Evolutionary conservation across 2,888 invertebrate genomes (phyloP).

Genomic region (Hirtodrosophila confusa): DNA sequence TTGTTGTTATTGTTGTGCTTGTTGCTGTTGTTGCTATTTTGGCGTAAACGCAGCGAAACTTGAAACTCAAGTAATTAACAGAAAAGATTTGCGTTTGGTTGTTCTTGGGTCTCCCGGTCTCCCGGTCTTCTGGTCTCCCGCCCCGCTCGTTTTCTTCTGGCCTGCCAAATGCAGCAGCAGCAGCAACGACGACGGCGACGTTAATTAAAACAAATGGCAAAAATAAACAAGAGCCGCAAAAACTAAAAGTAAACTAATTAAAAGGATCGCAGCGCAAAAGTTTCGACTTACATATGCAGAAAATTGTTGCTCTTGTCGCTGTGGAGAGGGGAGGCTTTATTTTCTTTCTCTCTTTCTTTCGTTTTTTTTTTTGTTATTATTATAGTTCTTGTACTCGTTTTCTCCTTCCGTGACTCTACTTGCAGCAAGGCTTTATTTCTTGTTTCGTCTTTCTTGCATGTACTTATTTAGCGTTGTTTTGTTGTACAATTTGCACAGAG

Average conservation of each 20-base stretch:
- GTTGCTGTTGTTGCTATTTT: conserved; percentile 12
- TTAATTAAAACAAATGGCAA: conserved; percentile 71
- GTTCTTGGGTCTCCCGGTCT: conserved; percentile 33
- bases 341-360: conserved; percentile 11
- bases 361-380: conserved; percentile 3
- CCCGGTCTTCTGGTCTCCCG: conserved; percentile 14
- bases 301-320: conserved; percentile 52
- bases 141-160: conserved; percentile 38
- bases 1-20: too few relatives aligned
- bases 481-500: conserved; percentile 52
- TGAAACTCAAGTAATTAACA: conserved; percentile 57
- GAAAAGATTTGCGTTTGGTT: conserved; percentile 56
- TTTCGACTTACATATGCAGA: conserved; percentile 73
- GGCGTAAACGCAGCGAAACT: conserved; percentile 48
- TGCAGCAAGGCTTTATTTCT: conserved; percentile 31
- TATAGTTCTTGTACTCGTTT: conserved; percentile 9
- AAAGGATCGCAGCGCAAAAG: conserved; percentile 65
- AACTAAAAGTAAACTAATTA: conserved; percentile 69
- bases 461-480: conserved; percentile 46
- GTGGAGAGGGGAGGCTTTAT: conserved; percentile 16
- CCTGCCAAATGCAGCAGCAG: conserved; percentile 46
- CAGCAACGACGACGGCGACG: conserved; percentile 32
- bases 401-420: not conserved
- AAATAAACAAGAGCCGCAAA: conserved; percentile 65
- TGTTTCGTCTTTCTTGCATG: conserved; percentile 2